Conservation (phyloP, 2,888 invertebrate species). For the Teinopalpus imperialis region DNA sequence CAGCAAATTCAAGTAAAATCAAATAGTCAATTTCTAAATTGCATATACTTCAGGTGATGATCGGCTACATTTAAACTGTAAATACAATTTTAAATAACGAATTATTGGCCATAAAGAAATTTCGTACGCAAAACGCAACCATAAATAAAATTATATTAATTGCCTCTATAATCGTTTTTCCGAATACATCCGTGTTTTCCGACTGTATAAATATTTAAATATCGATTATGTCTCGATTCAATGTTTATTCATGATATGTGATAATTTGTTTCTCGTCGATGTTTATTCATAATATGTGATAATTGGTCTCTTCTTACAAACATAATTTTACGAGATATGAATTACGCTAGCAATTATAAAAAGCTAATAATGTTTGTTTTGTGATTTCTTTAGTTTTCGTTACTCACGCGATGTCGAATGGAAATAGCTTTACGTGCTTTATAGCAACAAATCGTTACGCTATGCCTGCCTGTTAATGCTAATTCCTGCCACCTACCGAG, state of each 20-base stretch:
- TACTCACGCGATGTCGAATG: too few species aligned
- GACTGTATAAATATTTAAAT: constrained; percentile 34
- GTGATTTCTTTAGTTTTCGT: too few species aligned
- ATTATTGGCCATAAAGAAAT: constrained; percentile 35
- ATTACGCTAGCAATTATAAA: too few species aligned
- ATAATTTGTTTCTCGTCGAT: too few species aligned
- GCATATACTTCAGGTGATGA: background rate
- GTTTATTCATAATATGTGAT: constrained; percentile 43
- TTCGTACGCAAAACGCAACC: constrained; percentile 29
- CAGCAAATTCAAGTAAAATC: constrained; percentile 24
- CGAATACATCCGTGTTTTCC: constrained; percentile 27
- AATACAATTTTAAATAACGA: constrained; percentile 31
- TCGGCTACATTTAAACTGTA: constrained; percentile 5
- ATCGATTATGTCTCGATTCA: constrained; percentile 36
- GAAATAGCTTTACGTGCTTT: too few species aligned
- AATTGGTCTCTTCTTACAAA: constrained; percentile 31
- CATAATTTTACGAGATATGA: background rate
- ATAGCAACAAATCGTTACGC: too few species aligned
- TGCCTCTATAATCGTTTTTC: constrained; percentile 20
- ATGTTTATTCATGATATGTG: too few species aligned
- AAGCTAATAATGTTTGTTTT: too few species aligned
- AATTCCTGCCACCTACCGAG: too few species aligned
- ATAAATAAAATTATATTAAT: constrained; percentile 34
- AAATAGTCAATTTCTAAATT: constrained; percentile 15
- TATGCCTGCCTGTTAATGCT: too few species aligned